Percentiles rank a stretch among this genome's conserved stretches.
Evolutionary conservation across 2,113 vertebrate genomes (phyloP).

Genomic region (Gymnobelideus leadbeateri): DNA sequence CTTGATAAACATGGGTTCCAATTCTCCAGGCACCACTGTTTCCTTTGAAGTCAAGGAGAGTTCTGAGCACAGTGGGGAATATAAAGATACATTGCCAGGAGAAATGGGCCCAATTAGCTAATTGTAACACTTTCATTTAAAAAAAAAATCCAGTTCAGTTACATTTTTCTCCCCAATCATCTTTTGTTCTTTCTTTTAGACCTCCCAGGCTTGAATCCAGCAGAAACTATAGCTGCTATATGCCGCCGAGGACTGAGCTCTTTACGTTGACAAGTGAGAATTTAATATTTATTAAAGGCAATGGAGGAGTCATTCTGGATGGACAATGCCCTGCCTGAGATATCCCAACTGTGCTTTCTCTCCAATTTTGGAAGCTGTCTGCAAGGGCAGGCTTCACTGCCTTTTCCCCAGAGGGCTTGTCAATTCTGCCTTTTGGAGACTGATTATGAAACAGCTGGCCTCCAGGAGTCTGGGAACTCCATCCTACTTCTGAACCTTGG

Average conservation of each 20-base stretch:
- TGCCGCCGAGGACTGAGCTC: too few species aligned
- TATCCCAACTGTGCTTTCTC: neutral
- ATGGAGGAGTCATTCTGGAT: neutral
- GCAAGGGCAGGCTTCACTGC: neutral
- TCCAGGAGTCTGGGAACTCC: neutral
- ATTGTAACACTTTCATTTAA: conserved; percentile 75
- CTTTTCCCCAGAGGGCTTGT: neutral
- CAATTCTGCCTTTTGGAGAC: neutral
- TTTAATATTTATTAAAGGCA: neutral
- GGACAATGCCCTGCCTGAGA: neutral
- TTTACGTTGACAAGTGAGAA: neutral
- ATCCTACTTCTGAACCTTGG: neutral
- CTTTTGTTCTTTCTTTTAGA: conserved; percentile 66
- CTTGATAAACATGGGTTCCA: conserved; percentile 69
- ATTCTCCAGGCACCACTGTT: conserved; percentile 61
- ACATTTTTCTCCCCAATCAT: conserved; percentile 48
- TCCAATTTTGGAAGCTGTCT: neutral
- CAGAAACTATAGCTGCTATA: neutral
- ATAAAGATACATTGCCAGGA: conserved; percentile 45
- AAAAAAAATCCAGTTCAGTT: conserved; percentile 44
- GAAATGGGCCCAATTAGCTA: conserved; percentile 76
- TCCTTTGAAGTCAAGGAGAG: conserved; percentile 75
- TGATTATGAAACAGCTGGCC: neutral
- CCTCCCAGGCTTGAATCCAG: neutral
- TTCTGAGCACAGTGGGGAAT: conserved; percentile 36